Conservation (phyloP, 2,113 vertebrate genomes). For the Petromus typicus region DNA sequence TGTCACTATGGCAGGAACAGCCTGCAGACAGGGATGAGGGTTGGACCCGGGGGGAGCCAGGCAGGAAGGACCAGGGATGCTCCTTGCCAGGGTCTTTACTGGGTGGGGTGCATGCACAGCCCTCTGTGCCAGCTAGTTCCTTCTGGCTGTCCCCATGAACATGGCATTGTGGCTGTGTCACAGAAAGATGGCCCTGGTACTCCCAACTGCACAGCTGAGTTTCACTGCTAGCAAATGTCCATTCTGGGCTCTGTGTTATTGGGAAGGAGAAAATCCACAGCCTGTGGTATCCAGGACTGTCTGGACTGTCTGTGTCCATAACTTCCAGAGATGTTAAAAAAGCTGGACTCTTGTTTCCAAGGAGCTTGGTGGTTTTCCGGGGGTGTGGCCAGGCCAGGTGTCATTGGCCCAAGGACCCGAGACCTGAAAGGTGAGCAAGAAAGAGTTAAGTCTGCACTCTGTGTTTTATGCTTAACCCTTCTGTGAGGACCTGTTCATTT, state of each 20-base stretch:
- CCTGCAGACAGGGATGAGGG: not conserved
- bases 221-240: too few relatives aligned
- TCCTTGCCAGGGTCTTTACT: not conserved
- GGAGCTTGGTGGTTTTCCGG: not conserved
- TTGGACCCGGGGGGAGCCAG: not conserved
- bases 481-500: not conserved
- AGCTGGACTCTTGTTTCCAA: not conserved
- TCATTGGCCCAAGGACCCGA: too few relatives aligned
- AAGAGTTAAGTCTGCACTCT: too few relatives aligned
- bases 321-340: too few relatives aligned
- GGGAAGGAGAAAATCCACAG: not conserved
- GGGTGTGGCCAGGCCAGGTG: not conserved
- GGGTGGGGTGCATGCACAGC: not conserved
- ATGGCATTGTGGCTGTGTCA: not conserved
- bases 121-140: not conserved
- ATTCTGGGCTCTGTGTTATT: not conserved
- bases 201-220: not conserved
- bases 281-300: rapidly evolving
- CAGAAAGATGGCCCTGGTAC: not conserved
- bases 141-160: not conserved
- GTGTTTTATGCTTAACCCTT: rapidly evolving
- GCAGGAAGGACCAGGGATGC: not conserved
- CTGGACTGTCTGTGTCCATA: rapidly evolving
- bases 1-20: not conserved
- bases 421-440: not conserved